Evolutionary conservation across 2,888 invertebrate species (phyloP), one percentile per base, ranked within the genome.

Genomic region (Acanthoscelides obtectus): DNA sequence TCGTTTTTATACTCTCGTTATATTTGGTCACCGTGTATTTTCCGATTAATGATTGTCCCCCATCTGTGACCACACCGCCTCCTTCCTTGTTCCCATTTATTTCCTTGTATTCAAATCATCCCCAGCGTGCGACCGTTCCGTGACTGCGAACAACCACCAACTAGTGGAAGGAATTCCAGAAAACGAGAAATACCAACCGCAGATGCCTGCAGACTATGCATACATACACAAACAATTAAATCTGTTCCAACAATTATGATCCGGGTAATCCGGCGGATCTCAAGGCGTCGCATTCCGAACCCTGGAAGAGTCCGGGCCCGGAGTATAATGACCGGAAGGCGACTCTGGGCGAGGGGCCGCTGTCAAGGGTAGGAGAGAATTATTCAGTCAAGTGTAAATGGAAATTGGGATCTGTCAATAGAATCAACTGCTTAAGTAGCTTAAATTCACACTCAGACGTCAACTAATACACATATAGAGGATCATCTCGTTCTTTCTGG

Each of bases 151-250:
- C 45, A 1, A 12, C 45, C 45, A 45, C n/a, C n/a, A n/a, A n/a
- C n/a, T n/a, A 45, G 45, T 4, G 17, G 45, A 6, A 1, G 45
- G 45, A 45, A 45, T 45, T 45, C 12, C 8, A 12, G 17, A 4
- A 45, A 45, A 45, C 45, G 45, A n/a, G n/a, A 45, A 45, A 45
- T 45, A 45, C 45, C 45, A 45, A 17, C 45, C 45, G 45, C 12
- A 25, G 25, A 25, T 25, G 6, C 25, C 25, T 5, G 25, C 17
- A 45, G 1, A 17, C 45, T 45, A 45, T 45, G 45, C 45, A 45
- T 80, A 79, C 79, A 80, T 80, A 72, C 80, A 77, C 80, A 69
- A 64, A 83, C 82, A 81, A 82, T 83, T 82, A 82, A 83, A 83
- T 82, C 83, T 79, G 80, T 79, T 81, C 77, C 76, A 76, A 78